Percentiles rank a stretch among this genome's conserved stretches.
These are phyloP conservation scores for Limenitis camilla DNA, from an alignment of 2,888 invertebrate species.

Conservation along the genomic window DNA sequence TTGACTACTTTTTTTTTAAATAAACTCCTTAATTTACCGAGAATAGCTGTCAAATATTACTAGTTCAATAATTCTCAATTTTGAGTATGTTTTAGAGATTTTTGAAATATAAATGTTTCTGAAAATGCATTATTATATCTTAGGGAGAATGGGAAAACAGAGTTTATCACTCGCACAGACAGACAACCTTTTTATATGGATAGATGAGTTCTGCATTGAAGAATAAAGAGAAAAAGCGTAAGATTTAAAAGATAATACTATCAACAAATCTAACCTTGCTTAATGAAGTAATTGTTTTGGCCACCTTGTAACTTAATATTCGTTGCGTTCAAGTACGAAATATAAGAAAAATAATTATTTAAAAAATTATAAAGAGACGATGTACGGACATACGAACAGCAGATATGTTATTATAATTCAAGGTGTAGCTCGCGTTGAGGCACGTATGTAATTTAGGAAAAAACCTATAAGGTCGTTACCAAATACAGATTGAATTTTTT, in stretches of 20 bases:
- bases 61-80: no score
- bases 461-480: slow-evolving; percentile 2
- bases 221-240: neutral
- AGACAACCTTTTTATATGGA: no score
- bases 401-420: slow-evolving; percentile 7
- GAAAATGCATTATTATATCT: no score
- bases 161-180: no score
- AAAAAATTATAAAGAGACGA: slow-evolving; percentile 3
- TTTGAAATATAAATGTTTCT: no score
- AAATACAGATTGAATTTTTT: neutral
- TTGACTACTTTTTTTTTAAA: no score
- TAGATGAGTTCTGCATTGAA: no score
- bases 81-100: no score
- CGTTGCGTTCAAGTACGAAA: slow-evolving; percentile 14
- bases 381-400: neutral
- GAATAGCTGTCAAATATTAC: no score
- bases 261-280: slow-evolving; percentile 21
- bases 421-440: slow-evolving; percentile 1
- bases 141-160: no score
- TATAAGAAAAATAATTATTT: slow-evolving; percentile 11
- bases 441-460: slow-evolving; percentile 5
- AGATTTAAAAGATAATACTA: slow-evolving; percentile 9
- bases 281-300: slow-evolving; percentile 19
- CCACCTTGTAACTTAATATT: slow-evolving; percentile 17
- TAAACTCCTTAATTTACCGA: no score